Percentiles rank a stretch among this genome's conserved stretches.
Conservation (phyloP, 2,113 vertebrate species). For the Scolopax mira region DNA sequence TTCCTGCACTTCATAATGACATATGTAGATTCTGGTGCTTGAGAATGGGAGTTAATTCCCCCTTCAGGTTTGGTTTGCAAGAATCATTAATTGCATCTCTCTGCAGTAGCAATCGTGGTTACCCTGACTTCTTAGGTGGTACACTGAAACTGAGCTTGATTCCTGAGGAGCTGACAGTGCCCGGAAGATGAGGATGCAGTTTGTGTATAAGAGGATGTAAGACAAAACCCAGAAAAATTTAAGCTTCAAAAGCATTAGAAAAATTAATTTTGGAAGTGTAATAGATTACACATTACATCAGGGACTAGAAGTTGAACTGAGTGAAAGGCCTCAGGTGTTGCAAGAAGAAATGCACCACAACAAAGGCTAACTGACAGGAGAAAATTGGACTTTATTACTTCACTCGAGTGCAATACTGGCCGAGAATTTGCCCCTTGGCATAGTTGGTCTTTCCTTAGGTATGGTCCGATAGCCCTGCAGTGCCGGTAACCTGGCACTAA, state of each 20-base stretch:
- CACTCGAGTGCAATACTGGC: neutral
- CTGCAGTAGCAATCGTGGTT: neutral
- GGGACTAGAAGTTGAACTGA: neutral
- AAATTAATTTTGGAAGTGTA: neutral
- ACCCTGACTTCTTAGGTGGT: too few relatives aligned
- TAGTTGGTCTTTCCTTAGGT: slow-evolving; percentile 23
- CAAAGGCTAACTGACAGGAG: neutral
- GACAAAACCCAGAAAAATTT: neutral
- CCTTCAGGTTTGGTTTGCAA: neutral
- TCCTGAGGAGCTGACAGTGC: neutral
- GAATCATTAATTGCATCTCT: neutral
- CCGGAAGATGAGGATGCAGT: accelerated
- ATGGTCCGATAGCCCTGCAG: slow-evolving; percentile 25
- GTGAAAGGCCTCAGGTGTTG: neutral
- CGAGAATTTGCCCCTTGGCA: slow-evolving; percentile 21
- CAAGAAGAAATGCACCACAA: neutral
- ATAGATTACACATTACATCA: neutral
- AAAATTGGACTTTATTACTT: neutral
- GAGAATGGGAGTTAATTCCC: neutral
- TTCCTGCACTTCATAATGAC: neutral
- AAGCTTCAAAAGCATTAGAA: neutral
- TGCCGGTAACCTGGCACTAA: slow-evolving; percentile 68
- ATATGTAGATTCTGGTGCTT: neutral
- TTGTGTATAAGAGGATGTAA: neutral
- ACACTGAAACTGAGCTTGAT: accelerated